Percentiles rank a stretch among this genome's conserved stretches.
Conservation (phyloP, 2,113 vertebrate species). For the Syngnathoides biaculeatus region DNA sequence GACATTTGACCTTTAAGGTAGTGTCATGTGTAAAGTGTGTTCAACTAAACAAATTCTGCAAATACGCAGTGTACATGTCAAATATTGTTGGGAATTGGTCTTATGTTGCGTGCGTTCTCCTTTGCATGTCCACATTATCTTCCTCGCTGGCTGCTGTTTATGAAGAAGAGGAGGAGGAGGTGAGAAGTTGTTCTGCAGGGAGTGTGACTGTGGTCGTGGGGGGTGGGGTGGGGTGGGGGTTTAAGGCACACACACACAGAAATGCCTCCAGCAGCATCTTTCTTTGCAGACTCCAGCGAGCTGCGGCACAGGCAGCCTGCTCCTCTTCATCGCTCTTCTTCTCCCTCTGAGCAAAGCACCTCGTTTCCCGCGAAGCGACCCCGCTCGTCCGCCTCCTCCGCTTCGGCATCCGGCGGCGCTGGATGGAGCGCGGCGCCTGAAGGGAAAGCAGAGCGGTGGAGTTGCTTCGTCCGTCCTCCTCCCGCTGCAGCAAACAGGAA, state of each 20-base stretch:
- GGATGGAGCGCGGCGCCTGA: slow-evolving; percentile 8
- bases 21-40: too few relatives aligned
- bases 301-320: slow-evolving; percentile 2
- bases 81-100: background rate
- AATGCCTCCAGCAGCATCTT: slow-evolving; percentile 9
- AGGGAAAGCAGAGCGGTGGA: slow-evolving; percentile 5
- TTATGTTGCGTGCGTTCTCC: background rate
- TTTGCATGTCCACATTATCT: background rate
- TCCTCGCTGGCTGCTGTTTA: background rate
- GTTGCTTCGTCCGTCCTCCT: background rate
- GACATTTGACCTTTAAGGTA: too few relatives aligned
- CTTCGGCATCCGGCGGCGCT: background rate
- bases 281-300: slow-evolving; percentile 6
- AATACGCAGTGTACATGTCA: too few relatives aligned
- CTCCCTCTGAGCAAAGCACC: background rate
- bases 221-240: background rate
- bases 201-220: background rate
- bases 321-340: background rate
- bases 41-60: too few relatives aligned
- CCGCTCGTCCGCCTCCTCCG: background rate
- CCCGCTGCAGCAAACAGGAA: slow-evolving; percentile 2
- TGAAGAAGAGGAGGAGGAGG: background rate
- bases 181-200: slow-evolving; percentile 1
- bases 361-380: background rate
- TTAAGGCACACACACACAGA: background rate